Conservation (phyloP, 2,113 vertebrate species). For the Bujurquina vittata region DNA sequence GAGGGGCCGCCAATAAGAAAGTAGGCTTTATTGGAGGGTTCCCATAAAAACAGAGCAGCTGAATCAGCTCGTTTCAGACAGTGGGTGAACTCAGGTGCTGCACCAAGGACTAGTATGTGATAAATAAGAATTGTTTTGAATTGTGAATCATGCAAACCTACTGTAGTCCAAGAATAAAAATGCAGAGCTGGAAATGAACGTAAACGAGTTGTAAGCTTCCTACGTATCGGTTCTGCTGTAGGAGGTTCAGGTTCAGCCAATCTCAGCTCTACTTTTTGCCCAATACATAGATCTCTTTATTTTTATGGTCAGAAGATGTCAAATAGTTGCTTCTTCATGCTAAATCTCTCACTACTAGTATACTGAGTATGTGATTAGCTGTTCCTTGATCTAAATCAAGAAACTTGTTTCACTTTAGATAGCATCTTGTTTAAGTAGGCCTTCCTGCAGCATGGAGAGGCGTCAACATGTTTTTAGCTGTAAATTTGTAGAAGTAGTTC, state of each 20-base stretch:
- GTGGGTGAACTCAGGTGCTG: neutral
- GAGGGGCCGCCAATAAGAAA: neutral
- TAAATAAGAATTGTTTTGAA: neutral
- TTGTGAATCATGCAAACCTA: too few species aligned
- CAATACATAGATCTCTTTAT: too few species aligned
- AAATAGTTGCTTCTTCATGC: neutral
- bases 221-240: too few species aligned
- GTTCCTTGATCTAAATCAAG: neutral
- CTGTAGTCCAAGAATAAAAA: too few species aligned
- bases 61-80: neutral
- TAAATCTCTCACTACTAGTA: neutral
- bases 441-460: neutral
- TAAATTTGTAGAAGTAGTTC: neutral
- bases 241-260: too few species aligned
- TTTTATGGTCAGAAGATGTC: too few species aligned
- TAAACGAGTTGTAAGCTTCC: too few species aligned
- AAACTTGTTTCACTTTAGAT: constrained; percentile 2
- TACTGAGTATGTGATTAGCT: neutral
- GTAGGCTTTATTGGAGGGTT: neutral
- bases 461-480: neutral
- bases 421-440: neutral
- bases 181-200: too few species aligned
- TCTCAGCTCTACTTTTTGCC: too few species aligned
- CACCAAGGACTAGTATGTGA: neutral
- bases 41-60: neutral